Evolutionary conservation across 2,113 vertebrate genomes (phyloP).

Genomic region (Crotalus helleri): DNA sequence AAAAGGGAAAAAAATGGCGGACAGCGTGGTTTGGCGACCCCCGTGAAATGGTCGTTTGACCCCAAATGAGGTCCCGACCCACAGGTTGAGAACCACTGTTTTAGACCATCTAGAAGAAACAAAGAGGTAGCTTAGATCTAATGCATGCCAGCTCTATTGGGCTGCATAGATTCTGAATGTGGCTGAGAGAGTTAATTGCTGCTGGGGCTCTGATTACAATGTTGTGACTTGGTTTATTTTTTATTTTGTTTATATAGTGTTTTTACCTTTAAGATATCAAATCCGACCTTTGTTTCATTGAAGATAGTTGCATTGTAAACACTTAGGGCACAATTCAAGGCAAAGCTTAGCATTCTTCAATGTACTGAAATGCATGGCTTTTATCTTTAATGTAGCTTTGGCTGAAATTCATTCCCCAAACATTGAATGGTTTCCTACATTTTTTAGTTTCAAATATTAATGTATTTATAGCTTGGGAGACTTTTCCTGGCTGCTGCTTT

Average conservation of each 20-base stretch:
- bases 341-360: not conserved
- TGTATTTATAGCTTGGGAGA: slow-evolving; percentile 52
- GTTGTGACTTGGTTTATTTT: not conserved
- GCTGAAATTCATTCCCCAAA: not conserved
- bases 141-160: not conserved
- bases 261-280: not conserved
- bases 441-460: slow-evolving; percentile 32
- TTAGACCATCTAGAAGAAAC: not conserved
- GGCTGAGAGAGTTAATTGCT: not conserved
- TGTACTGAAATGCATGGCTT: not conserved
- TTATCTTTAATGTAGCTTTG: slow-evolving; percentile 14
- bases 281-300: not conserved
- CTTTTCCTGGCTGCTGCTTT: slow-evolving; percentile 37
- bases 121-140: not conserved
- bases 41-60: too few relatives aligned
- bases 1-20: too few relatives aligned
- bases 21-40: too few relatives aligned
- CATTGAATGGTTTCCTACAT: slow-evolving; percentile 3
- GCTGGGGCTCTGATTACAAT: not conserved
- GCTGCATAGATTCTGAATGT: not conserved
- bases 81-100: too few relatives aligned
- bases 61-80: too few relatives aligned
- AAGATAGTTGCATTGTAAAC: not conserved
- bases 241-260: not conserved
- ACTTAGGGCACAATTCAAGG: not conserved